Evolutionary conservation across 2,797 vertebrate genomes (phyloP).

Genomic region (Sebastes hubbsi): DNA sequence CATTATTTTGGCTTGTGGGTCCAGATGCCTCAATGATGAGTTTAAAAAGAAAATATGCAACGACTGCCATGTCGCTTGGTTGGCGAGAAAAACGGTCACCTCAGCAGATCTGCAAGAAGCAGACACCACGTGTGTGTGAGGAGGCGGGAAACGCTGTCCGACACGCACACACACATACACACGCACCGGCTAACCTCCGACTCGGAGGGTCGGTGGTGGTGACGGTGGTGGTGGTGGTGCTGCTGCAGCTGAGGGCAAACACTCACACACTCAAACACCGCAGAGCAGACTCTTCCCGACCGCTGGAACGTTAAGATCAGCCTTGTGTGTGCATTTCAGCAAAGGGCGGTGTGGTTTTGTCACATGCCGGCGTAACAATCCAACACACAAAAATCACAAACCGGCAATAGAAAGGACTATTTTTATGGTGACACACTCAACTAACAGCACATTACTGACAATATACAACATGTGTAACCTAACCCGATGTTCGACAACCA

Average conservation of each 20-base stretch:
- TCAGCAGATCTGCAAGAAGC: slow-evolving; percentile 58
- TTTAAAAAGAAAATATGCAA: slow-evolving; percentile 77
- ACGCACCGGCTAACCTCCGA: slow-evolving; percentile 55
- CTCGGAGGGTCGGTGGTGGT: slow-evolving; percentile 37
- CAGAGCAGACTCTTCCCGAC: slow-evolving; percentile 56
- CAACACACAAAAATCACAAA: slow-evolving; percentile 42
- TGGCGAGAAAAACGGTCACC: slow-evolving; percentile 42
- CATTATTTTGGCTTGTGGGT: slow-evolving; percentile 64
- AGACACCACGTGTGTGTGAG: slow-evolving; percentile 6
- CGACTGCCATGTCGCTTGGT: slow-evolving; percentile 60
- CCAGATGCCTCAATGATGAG: slow-evolving; percentile 58
- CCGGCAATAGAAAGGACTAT: slow-evolving; percentile 52
- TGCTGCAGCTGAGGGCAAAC: slow-evolving; percentile 56
- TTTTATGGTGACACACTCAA: slow-evolving; percentile 41
- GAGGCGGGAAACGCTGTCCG: slow-evolving; percentile 26
- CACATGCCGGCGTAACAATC: slow-evolving; percentile 48
- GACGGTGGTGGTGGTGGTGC: slow-evolving; percentile 8
- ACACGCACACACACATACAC: slow-evolving; percentile 10
- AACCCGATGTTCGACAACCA: slow-evolving; percentile 55
- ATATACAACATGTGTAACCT: slow-evolving; percentile 40
- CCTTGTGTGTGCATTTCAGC: slow-evolving; percentile 42
- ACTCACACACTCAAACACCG: slow-evolving; percentile 45
- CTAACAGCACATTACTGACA: slow-evolving; percentile 70
- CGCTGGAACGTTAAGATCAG: slow-evolving; percentile 43
- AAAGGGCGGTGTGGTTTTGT: slow-evolving; percentile 36